These are phyloP conservation scores for Natrix natrix DNA, from an alignment of 2,797 vertebrate species.

Conservation along the genomic window DNA sequence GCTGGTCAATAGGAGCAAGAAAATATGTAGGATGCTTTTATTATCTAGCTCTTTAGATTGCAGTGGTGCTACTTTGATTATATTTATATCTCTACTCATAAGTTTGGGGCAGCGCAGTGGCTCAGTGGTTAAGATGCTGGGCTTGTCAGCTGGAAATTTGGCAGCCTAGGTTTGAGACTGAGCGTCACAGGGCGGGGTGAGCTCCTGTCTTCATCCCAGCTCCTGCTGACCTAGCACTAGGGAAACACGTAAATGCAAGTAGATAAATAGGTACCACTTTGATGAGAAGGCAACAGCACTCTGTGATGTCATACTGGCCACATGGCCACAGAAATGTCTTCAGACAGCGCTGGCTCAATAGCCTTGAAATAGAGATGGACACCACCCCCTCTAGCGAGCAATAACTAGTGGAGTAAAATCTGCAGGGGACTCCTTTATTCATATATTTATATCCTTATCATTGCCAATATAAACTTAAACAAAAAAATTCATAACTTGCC, in stretches of 20 bases:
- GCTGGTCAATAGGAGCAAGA: not conserved
- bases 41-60: not conserved
- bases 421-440: not conserved
- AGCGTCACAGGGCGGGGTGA: accelerated
- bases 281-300: not conserved
- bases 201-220: not conserved
- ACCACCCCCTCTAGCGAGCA: not conserved
- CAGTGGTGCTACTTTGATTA: not conserved
- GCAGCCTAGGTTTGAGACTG: not conserved
- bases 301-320: not conserved
- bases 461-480: not conserved
- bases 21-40: not conserved
- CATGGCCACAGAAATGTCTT: not conserved
- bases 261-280: not conserved
- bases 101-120: not conserved
- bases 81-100: not conserved
- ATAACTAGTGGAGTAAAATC: not conserved
- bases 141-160: not conserved
- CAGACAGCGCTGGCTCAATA: not conserved
- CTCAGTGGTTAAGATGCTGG: not conserved
- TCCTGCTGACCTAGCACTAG: not conserved
- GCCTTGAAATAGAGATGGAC: not conserved
- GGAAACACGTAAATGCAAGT: not conserved
- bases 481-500: not conserved
- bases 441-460: not conserved